Conservation (phyloP, 2,888 invertebrate genomes). For the Brachyptera risi region DNA sequence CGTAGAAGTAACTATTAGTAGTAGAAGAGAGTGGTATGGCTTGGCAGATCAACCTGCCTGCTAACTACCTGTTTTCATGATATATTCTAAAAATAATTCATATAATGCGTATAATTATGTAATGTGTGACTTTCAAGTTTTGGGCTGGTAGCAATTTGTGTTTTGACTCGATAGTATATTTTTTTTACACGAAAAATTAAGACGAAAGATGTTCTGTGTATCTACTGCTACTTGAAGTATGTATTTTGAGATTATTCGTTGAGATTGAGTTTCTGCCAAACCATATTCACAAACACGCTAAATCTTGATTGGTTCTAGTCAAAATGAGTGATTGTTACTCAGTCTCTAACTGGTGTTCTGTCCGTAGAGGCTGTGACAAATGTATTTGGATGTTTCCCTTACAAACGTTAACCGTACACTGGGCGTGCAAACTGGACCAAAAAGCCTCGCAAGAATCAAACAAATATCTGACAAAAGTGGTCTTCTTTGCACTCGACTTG, state of each 20-base stretch:
- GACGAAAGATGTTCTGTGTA: background rate
- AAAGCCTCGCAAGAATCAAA: slow-evolving; percentile 34
- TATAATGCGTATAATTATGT: background rate
- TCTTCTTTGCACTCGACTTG: slow-evolving; percentile 36
- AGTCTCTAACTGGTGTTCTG: slow-evolving; percentile 36
- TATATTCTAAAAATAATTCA: slow-evolving; percentile 27
- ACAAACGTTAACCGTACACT: slow-evolving; percentile 31
- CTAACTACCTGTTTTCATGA: slow-evolving; percentile 3
- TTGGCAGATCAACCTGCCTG: slow-evolving; percentile 29
- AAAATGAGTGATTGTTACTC: slow-evolving; percentile 36
- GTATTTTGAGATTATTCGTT: slow-evolving; percentile 21
- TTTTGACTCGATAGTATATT: no score
- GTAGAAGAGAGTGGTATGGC: slow-evolving; percentile 22
- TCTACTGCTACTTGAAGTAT: background rate
- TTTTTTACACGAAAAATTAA: background rate
- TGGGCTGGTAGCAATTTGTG: background rate
- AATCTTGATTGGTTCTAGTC: slow-evolving; percentile 35
- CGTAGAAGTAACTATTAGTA: background rate
- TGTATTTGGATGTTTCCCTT: slow-evolving; percentile 35
- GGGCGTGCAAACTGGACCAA: slow-evolving; percentile 35
- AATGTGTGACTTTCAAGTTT: slow-evolving; percentile 5
- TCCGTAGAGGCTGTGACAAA: slow-evolving; percentile 37
- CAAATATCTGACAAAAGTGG: slow-evolving; percentile 24
- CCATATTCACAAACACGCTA: slow-evolving; percentile 23
- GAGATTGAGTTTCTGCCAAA: slow-evolving; percentile 27